A percentile compares a stretch with the other conserved stretches of the same genome.
These are phyloP conservation scores for Hyalella azteca DNA, from an alignment of 2,888 invertebrate species.

Conservation along the genomic window DNA sequence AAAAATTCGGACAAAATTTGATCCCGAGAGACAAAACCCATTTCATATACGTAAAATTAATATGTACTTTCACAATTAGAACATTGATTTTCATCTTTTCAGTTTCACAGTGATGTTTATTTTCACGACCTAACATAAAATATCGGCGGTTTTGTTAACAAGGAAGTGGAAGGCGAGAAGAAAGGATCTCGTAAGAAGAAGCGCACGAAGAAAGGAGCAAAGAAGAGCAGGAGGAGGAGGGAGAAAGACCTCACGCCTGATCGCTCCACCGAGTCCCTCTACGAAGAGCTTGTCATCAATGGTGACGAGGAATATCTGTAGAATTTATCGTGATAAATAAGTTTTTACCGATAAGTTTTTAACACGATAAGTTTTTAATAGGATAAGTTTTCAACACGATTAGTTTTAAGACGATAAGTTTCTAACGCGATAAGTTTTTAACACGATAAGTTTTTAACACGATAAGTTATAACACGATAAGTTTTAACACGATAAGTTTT, in stretches of 20 bases:
- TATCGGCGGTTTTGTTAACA: not conserved
- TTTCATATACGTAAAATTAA: too few relatives aligned
- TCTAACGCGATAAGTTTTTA: too few relatives aligned
- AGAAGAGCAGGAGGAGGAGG: constrained; percentile 88
- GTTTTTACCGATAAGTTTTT: too few relatives aligned
- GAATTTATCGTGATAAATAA: too few relatives aligned
- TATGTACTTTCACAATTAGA: not conserved
- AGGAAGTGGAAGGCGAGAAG: constrained; percentile 68
- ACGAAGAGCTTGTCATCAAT: constrained; percentile 88
- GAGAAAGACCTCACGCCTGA: constrained; percentile 92
- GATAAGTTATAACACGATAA: too few relatives aligned
- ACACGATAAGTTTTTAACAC: too few relatives aligned
- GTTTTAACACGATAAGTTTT: too few relatives aligned
- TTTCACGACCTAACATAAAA: not conserved
- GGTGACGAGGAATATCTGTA: constrained; percentile 69
- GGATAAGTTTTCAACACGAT: too few relatives aligned
- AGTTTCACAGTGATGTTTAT: not conserved
- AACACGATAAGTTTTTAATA: too few relatives aligned
- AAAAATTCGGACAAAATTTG: too few relatives aligned
- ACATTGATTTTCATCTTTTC: not conserved
- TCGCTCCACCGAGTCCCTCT: constrained; percentile 84
- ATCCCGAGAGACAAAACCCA: too few relatives aligned
- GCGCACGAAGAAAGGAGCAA: constrained; percentile 73
- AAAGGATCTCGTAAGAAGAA: constrained; percentile 79
- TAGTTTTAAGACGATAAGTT: too few relatives aligned